These are phyloP conservation scores for Bembecia ichneumoniformis DNA, from an alignment of 2,888 invertebrate species.

Conservation along the genomic window DNA sequence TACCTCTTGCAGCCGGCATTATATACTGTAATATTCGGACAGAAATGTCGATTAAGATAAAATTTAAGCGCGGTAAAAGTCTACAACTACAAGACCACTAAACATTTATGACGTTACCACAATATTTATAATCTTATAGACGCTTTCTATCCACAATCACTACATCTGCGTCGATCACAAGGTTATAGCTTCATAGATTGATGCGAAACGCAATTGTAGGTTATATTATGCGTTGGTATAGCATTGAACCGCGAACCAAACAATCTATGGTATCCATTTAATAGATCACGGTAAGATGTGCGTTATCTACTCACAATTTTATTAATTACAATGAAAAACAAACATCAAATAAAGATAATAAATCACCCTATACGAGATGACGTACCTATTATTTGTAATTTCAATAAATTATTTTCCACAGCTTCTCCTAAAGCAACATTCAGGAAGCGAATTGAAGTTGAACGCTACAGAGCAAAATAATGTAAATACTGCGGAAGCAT, in stretches of 20 bases:
- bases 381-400: constrained; percentile 50
- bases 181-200: constrained; percentile 57
- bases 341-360: no score
- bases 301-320: constrained; percentile 50
- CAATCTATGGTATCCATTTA: constrained; percentile 46
- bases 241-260: constrained; percentile 58
- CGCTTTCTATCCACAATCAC: constrained; percentile 39
- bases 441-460: no score
- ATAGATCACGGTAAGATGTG: constrained; percentile 17
- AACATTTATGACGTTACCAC: constrained; percentile 53
- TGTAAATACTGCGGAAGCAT: no score
- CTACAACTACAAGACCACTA: constrained; percentile 12
- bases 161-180: constrained; percentile 55
- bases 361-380: constrained; percentile 36
- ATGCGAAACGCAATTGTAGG: constrained; percentile 56
- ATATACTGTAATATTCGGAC: constrained; percentile 56
- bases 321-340: constrained; percentile 8
- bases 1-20: constrained; percentile 69
- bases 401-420: constrained; percentile 19
- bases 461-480: no score
- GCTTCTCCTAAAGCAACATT: constrained; percentile 40
- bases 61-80: constrained; percentile 51
- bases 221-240: constrained; percentile 70
- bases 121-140: constrained; percentile 54
- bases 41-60: constrained; percentile 59